Evolutionary conservation across 2,888 invertebrate genomes (phyloP).

Genomic region (Apotomis betuletana): DNA sequence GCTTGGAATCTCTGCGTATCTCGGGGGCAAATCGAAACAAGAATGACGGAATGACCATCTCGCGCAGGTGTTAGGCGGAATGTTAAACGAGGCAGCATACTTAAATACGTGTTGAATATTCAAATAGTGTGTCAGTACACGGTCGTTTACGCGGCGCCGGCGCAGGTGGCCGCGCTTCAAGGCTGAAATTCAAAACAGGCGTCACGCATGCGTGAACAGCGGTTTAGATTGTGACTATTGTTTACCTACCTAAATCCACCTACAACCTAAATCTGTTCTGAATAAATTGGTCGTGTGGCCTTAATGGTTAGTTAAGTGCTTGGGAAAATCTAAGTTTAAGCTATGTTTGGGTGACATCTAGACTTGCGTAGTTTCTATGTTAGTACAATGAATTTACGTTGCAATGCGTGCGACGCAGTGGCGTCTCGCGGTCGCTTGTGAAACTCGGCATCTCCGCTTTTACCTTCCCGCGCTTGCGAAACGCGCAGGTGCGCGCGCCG

Average conservation of each 20-base stretch:
- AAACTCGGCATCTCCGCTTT: slow-evolving; percentile 81
- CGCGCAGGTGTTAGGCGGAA: slow-evolving; percentile 77
- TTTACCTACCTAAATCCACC: slow-evolving; percentile 35
- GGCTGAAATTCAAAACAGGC: slow-evolving; percentile 84
- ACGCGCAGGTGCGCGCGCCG: slow-evolving; percentile 84
- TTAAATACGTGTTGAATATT: slow-evolving; percentile 80
- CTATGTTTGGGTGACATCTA: neutral
- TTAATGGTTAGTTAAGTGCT: neutral
- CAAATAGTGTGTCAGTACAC: slow-evolving; percentile 81
- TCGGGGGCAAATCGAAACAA: slow-evolving; percentile 36
- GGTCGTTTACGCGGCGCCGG: slow-evolving; percentile 85
- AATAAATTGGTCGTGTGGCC: neutral
- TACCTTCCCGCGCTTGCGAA: slow-evolving; percentile 82
- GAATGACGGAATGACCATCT: slow-evolving; percentile 67
- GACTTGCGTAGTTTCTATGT: slow-evolving; percentile 33
- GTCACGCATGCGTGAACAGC: slow-evolving; percentile 80
- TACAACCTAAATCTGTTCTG: slow-evolving; percentile 10
- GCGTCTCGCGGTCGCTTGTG: slow-evolving; percentile 58
- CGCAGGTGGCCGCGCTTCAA: slow-evolving; percentile 85
- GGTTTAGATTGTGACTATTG: slow-evolving; percentile 65
- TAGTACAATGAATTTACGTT: slow-evolving; percentile 51
- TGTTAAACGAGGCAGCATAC: slow-evolving; percentile 74
- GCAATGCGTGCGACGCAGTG: slow-evolving; percentile 64
- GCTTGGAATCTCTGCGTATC: slow-evolving; percentile 23
- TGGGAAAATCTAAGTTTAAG: neutral